Evolutionary conservation across 2,888 invertebrate species (phyloP), one percentile per base, ranked within the genome.

Genomic region (Noctua comes): DNA sequence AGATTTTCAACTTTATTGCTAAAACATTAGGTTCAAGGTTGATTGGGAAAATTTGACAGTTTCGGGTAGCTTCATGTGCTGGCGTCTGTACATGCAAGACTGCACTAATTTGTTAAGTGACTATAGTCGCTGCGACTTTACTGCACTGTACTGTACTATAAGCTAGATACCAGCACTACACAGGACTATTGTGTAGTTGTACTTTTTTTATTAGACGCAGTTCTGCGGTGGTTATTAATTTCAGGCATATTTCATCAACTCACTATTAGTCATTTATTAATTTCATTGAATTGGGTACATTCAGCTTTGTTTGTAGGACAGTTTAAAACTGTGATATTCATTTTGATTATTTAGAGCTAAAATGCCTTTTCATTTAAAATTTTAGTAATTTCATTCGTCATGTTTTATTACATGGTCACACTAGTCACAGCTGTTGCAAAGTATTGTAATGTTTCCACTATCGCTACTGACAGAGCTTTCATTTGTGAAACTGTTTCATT

Each of bases 391-490:
- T 27, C 8, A 62, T 8, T 62, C 21, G 62, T 62, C 21, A 62
- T 64, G 31, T 64, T 64, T 21, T 64, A 36, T 64, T 4, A 43
- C 16, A 2, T 66, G 80, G 79, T 68, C 51, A 80, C 66, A 79
- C 74, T 74, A n/a, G 18, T 43, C 65, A 59, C 78, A 83, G 79
- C 77, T 78, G 78, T 72, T 79, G 54, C 71, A 69, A 51, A 64
- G 21, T 64, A 36, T 64, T 64, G 64, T 64, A 64, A 48, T 71
- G 76, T 76, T 73, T 79, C 76, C 76, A 82, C 68, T 82, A 48
- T 76, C 77, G 76, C 57, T 18, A 7, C 36, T 31, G 7, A 3
- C 18, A 43, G 51, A 27, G 68, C 73, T 40, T 57, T 57, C 27
- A 57, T 40, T 71, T 57, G 24, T 59, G 46, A 59, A 68, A 40